Evolutionary conservation across 2,113 vertebrate genomes (phyloP), one percentile per base, ranked within the genome.

Genomic region (Anarrhichthys ocellatus): DNA sequence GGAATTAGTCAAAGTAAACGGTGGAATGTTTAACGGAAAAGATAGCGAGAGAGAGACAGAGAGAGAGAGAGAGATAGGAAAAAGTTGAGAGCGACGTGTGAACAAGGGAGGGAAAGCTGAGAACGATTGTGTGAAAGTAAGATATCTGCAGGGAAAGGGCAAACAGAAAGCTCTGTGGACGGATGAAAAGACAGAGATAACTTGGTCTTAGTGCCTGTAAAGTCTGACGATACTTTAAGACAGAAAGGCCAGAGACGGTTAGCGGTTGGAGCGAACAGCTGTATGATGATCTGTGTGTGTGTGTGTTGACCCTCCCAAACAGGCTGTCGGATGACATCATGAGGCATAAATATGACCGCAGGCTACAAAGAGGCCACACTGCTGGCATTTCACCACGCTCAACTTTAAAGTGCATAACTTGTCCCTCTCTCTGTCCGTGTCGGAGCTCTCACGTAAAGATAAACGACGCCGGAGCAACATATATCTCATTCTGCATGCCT

Each of bases 271-370:
- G 82, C 7, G 62, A 84, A 82, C 89, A 92, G 91, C 89, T 93
- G 89, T 83, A 66, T 66, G 79, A 72, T 32, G 74, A 78, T 83
- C 67, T 20, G 89, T 82, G 88, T 73, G 89, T 87, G 88, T 78
- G 61, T 83, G 71, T 66, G 63, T 32, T 85, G 93, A 93, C 84
- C 88, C 78, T 89, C 88, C 86, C 84, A 91, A 92, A 87, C 83
- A 88, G 71, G 79, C 77, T 90, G 91, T 85, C 64, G 59, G 89
- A 91, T 93, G 92, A 94, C 92, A 92, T 93, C 93, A 94, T 92
- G 78, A 82, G 77, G 80, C 87, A 94, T 85, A 91, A 93, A 94
- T 92, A 93, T 85, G 82, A 92, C 88, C 82, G 56, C 83, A 79
- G 83, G 86, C 86, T 88, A 89, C 82, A 89, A 90, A 91, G 83